These are phyloP conservation scores for Phoeniculus purpureus DNA, from an alignment of 2,797 vertebrate genomes.

Conservation along the genomic window DNA sequence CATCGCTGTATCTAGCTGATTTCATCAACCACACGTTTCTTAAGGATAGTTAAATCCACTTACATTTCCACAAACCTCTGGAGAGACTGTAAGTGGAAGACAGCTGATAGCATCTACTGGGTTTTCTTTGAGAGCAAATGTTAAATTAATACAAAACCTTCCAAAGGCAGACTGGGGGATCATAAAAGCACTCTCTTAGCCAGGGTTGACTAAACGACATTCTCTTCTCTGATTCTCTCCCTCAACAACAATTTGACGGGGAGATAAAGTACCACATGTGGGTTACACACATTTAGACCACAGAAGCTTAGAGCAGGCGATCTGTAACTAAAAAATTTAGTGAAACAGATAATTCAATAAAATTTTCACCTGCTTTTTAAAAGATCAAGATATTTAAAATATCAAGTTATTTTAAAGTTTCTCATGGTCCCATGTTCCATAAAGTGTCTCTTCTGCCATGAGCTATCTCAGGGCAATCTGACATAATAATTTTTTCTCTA, in stretches of 20 bases:
- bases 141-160: neutral
- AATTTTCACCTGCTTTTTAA: neutral
- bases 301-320: neutral
- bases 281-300: neutral
- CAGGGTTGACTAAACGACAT: neutral
- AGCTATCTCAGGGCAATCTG: neutral
- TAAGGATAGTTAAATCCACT: constrained; percentile 10
- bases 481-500: neutral
- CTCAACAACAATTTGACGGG: fast-evolving
- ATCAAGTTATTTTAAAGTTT: neutral
- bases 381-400: neutral
- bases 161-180: neutral
- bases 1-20: neutral
- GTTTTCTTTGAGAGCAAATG: neutral
- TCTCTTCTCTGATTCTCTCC: neutral
- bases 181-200: neutral
- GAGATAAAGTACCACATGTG: neutral
- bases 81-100: neutral
- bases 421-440: neutral
- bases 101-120: fast-evolving
- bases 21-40: neutral
- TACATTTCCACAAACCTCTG: neutral
- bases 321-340: neutral
- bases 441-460: neutral
- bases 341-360: neutral